Evolutionary conservation across 2,113 vertebrate genomes (phyloP).

Genomic region (Hippocampus comes): DNA sequence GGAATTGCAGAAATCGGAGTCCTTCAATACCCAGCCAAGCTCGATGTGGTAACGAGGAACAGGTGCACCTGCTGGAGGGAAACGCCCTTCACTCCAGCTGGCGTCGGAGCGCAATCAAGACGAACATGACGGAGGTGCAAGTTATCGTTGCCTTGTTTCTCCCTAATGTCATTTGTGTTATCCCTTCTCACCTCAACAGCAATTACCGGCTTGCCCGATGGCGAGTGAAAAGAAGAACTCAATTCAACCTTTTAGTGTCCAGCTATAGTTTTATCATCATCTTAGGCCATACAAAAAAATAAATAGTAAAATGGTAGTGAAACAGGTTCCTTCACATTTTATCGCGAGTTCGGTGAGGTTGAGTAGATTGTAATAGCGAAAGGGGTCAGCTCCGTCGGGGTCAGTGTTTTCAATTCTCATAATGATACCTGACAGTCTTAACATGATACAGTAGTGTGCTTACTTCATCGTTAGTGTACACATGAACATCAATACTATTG

Average conservation of each 20-base stretch:
- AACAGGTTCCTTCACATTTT: conserved; percentile 57
- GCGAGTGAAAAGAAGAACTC: not conserved
- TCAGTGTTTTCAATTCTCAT: conserved; percentile 2
- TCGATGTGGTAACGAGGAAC: no score
- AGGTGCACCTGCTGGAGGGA: no score
- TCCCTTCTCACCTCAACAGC: not conserved
- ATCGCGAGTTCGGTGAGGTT: conserved; percentile 14
- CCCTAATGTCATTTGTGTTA: not conserved
- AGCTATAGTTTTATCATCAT: conserved; percentile 56
- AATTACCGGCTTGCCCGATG: not conserved
- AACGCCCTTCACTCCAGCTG: no score
- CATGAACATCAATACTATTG: conserved; percentile 1
- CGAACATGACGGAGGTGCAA: no score
- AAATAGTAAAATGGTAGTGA: conserved; percentile 43
- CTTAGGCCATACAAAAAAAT: conserved; percentile 30
- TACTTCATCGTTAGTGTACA: conserved; percentile 10
- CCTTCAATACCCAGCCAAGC: no score
- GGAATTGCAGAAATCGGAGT: no score
- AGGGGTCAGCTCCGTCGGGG: not conserved
- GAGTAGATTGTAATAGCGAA: not conserved
- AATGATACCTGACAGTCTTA: not conserved
- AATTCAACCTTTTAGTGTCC: conserved; percentile 5
- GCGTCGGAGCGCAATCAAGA: no score
- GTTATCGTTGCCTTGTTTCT: not conserved
- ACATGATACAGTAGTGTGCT: conserved; percentile 4